These are phyloP conservation scores for Cairina moschata DNA, from an alignment of 2,113 vertebrate genomes.

Conservation along the genomic window DNA sequence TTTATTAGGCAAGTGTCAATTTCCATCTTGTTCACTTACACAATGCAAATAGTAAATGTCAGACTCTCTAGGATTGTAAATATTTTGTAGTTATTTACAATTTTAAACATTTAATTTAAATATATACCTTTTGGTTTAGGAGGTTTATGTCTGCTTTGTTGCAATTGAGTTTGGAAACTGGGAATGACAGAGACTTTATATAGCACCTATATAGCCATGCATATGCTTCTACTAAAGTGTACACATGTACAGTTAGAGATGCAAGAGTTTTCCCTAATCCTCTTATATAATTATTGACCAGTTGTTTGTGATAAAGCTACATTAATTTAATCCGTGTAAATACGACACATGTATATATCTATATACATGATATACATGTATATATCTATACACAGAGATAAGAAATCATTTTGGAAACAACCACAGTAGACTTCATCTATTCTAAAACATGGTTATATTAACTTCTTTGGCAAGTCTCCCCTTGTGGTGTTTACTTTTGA, in stretches of 20 bases:
- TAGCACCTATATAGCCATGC: too few relatives aligned
- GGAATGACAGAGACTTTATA: background rate
- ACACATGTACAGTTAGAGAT: background rate
- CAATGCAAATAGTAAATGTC: background rate
- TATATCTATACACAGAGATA: background rate
- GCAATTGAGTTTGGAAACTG: background rate
- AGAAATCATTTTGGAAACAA: background rate
- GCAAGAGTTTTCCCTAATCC: background rate
- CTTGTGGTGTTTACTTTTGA: slow-evolving; percentile 23
- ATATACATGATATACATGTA: too few relatives aligned
- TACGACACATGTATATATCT: background rate
- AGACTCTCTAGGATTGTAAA: background rate
- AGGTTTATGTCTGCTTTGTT: background rate
- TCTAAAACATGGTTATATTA: background rate
- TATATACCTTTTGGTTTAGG: background rate
- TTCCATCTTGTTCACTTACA: background rate
- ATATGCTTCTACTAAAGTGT: background rate
- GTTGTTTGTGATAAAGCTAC: background rate
- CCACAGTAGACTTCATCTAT: background rate
- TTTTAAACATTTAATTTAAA: background rate
- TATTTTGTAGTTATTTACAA: background rate
- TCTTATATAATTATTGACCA: background rate
- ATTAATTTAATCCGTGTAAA: background rate
- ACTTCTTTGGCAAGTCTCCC: background rate
- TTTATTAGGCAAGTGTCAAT: background rate